Percentiles rank a stretch among this genome's conserved stretches.
These are phyloP conservation scores for Piprites chloris DNA, from an alignment of 2,113 vertebrate species.

Conservation along the genomic window DNA sequence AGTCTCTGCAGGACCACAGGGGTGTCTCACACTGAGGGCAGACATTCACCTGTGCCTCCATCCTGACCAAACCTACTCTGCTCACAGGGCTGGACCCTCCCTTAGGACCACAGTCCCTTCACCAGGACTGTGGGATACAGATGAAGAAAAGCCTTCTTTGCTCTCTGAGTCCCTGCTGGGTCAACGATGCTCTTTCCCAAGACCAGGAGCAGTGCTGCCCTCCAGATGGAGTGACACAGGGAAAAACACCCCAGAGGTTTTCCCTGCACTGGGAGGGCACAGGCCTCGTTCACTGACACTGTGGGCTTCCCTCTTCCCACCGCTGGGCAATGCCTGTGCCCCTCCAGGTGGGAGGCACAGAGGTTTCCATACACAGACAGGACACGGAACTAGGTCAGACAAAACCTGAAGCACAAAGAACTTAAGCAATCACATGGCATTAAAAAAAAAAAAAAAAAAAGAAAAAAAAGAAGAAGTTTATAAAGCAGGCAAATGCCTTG, in stretches of 20 bases:
- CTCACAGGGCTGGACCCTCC: background rate
- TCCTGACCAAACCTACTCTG: background rate
- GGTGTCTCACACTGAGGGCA: background rate
- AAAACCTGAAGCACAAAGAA: background rate
- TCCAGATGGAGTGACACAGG: background rate
- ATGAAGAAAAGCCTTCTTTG: background rate
- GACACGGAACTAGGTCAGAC: background rate
- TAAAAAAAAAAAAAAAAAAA: background rate
- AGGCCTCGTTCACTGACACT: background rate
- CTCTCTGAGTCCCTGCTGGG: background rate
- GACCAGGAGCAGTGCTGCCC: background rate
- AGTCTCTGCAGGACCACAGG: background rate
- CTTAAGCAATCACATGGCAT: background rate
- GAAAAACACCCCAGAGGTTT: background rate
- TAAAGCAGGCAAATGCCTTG: background rate
- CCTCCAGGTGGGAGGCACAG: background rate
- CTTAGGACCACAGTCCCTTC: no score
- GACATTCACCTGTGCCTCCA: background rate
- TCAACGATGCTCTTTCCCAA: background rate
- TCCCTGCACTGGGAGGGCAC: background rate
- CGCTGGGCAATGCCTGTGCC: background rate
- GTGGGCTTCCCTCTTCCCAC: background rate
- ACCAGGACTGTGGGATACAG: fast-evolving
- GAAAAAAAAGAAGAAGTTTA: background rate
- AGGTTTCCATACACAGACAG: fast-evolving